Conservation (phyloP, 2,113 vertebrate genomes). For the Colinus virginianus region DNA sequence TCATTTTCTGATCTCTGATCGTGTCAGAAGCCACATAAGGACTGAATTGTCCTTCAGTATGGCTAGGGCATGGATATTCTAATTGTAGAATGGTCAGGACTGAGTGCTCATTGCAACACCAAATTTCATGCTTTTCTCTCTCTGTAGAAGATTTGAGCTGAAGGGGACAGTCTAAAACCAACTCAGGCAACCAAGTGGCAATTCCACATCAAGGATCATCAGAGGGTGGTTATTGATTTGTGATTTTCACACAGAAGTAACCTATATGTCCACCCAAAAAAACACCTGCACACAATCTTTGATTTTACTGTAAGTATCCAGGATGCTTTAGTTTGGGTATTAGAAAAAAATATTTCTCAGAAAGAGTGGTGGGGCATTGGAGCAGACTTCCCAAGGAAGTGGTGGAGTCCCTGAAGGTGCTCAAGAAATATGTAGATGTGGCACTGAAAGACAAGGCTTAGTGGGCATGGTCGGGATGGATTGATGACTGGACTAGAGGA, state of each 20-base stretch:
- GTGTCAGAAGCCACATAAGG: not conserved
- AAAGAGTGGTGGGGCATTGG: no score
- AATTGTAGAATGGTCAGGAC: not conserved
- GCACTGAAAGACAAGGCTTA: no score
- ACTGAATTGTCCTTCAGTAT: not conserved
- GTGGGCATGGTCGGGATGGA: no score
- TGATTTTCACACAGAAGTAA: not conserved
- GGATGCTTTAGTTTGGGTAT: not conserved
- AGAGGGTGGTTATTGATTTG: not conserved
- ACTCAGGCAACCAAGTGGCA: not conserved
- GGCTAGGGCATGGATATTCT: not conserved
- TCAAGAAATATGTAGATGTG: no score
- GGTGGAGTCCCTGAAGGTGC: no score
- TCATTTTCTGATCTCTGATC: not conserved
- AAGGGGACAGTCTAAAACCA: not conserved
- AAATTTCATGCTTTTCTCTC: not conserved
- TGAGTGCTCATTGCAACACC: not conserved
- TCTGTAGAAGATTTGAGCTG: not conserved
- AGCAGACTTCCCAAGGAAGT: no score
- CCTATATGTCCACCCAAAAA: not conserved
- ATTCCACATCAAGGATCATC: not conserved
- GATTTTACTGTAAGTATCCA: not conserved
- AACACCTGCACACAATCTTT: fast-evolving
- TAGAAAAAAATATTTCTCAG: no score
- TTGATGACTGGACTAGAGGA: no score